These are phyloP conservation scores for Cottus gobio DNA, from an alignment of 2,113 vertebrate species.

Conservation along the genomic window DNA sequence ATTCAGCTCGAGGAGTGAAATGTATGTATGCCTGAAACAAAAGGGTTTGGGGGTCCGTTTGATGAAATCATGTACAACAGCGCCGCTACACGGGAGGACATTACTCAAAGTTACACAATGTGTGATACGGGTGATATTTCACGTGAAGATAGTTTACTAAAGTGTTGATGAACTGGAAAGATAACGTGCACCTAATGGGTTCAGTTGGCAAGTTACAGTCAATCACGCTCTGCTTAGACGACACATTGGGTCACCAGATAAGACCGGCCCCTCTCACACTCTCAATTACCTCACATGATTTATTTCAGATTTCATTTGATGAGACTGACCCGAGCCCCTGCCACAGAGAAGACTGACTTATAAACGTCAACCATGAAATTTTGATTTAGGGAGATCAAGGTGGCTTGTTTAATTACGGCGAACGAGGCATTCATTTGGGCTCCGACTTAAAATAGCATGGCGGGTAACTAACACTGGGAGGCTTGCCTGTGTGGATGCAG, in stretches of 20 bases:
- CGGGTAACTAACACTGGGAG: constrained; percentile 21
- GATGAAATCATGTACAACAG: background rate
- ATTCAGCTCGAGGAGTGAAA: constrained; percentile 17
- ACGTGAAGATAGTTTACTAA: background rate
- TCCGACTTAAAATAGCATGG: constrained; percentile 48
- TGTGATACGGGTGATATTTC: background rate
- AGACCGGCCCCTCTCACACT: constrained; percentile 22
- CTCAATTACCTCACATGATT: constrained; percentile 62
- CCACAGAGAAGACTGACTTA: constrained; percentile 47
- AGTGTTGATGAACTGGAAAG: background rate
- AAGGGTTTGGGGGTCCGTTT: constrained; percentile 9
- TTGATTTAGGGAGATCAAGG: constrained; percentile 67
- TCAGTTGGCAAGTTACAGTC: background rate
- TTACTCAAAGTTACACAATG: background rate
- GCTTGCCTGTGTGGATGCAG: constrained; percentile 30
- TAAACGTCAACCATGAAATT: constrained; percentile 54
- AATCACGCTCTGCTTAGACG: background rate
- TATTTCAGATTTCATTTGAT: constrained; percentile 66
- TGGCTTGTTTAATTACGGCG: constrained; percentile 70
- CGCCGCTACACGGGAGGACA: background rate
- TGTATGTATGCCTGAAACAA: constrained; percentile 3
- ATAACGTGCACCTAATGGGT: background rate
- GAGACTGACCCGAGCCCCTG: constrained; percentile 61
- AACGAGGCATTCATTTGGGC: constrained; percentile 55
- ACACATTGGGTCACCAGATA: constrained; percentile 29